Evolutionary conservation across 2,888 invertebrate species (phyloP).

Genomic region (Chrysolina haemoptera): DNA sequence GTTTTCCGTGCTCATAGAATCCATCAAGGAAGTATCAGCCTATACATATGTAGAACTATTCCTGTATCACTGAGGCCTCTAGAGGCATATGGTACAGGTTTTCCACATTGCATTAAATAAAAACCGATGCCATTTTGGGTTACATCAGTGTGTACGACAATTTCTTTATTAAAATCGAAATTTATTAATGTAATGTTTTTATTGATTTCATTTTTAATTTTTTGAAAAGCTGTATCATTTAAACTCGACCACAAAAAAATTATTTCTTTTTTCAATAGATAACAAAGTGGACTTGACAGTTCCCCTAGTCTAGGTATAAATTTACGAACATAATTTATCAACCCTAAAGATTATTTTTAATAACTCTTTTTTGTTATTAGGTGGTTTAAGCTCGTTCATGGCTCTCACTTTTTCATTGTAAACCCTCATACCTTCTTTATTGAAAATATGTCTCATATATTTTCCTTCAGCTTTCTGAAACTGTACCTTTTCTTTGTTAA

Average conservation of each 20-base stretch:
- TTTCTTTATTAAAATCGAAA: too few species aligned
- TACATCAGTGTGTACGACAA: constrained; percentile 37
- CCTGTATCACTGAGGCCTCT: too few species aligned
- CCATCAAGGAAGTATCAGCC: too few species aligned
- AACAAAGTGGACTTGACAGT: too few species aligned
- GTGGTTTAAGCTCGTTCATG: constrained; percentile 29
- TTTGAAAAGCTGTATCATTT: constrained; percentile 27
- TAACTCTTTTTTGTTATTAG: constrained; percentile 41
- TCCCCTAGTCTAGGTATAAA: constrained; percentile 43
- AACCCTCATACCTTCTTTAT: constrained; percentile 29
- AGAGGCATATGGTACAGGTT: constrained; percentile 38
- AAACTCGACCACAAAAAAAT: constrained; percentile 30
- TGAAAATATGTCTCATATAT: too few species aligned
- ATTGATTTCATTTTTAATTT: too few species aligned
- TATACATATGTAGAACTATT: too few species aligned
- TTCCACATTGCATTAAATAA: constrained; percentile 29
- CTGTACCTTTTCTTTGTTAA: too few species aligned
- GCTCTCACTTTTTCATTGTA: constrained; percentile 34
- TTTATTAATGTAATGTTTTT: constrained; percentile 28
- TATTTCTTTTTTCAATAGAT: constrained; percentile 37
- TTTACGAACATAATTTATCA: constrained; percentile 43
- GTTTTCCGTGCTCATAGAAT: too few species aligned
- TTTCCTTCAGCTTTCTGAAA: too few species aligned
- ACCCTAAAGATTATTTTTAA: constrained; percentile 43
- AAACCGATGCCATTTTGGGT: constrained; percentile 38